Conservation (phyloP, 2,888 invertebrate genomes). For the Scaptomyza parva region DNA sequence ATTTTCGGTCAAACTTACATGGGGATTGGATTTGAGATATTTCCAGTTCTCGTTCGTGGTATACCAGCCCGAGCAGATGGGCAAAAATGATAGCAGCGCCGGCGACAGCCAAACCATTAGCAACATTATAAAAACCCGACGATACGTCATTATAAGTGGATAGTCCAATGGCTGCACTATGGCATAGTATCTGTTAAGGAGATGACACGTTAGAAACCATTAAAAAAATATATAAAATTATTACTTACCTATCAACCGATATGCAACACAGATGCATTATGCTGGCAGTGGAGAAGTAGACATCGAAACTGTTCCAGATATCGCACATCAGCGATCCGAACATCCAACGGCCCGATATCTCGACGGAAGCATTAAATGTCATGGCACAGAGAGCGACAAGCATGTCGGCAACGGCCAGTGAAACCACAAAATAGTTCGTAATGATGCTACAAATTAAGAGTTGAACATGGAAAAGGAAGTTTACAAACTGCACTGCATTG, state of each 20-base stretch:
- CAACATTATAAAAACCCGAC: conserved; percentile 92
- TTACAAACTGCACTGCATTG: conserved; percentile 9
- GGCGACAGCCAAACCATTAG: conserved; percentile 96
- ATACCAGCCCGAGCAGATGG: conserved; percentile 98
- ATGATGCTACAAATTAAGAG: conserved; percentile 87
- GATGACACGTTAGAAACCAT: no score
- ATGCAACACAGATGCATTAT: conserved; percentile 97
- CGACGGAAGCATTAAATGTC: conserved; percentile 96
- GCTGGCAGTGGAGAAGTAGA: conserved; percentile 96
- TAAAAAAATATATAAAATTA: no score
- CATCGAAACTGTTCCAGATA: conserved; percentile 97
- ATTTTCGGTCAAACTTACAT: conserved; percentile 84
- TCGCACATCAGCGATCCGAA: conserved; percentile 96
- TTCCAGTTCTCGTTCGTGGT: conserved; percentile 93
- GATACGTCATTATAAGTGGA: conserved; percentile 95
- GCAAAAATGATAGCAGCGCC: conserved; percentile 95
- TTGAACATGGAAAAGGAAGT: conserved; percentile 7
- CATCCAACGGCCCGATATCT: conserved; percentile 93
- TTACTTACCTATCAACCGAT: conserved; percentile 89
- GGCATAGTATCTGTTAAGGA: conserved; percentile 91
- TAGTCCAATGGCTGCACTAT: conserved; percentile 97
- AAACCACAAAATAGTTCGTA: conserved; percentile 98
- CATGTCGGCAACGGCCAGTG: conserved; percentile 96
- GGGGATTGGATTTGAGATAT: conserved; percentile 88
- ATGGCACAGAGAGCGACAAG: conserved; percentile 96